Percentiles rank a stretch among this genome's conserved stretches.
Evolutionary conservation across 2,113 vertebrate genomes (phyloP).

Genomic region (Myocastor coypus): DNA sequence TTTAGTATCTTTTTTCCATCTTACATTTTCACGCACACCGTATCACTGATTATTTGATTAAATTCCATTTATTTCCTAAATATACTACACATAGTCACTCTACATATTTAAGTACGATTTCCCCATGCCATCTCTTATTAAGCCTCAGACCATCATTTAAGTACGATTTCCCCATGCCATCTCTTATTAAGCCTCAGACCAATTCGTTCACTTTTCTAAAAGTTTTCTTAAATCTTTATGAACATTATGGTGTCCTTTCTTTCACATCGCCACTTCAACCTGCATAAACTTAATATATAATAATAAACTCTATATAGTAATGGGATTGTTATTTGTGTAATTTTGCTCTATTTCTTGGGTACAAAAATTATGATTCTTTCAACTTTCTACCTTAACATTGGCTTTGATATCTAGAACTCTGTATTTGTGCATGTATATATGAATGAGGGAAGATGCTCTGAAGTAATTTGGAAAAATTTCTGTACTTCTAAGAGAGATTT

Average conservation of each 20-base stretch:
- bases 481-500: neutral
- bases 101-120: neutral
- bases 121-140: neutral
- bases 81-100: neutral
- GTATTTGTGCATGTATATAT: neutral
- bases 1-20: neutral
- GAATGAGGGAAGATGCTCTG: neutral
- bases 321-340: neutral
- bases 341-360: neutral
- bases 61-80: neutral
- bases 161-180: neutral
- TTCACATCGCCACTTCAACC: no score
- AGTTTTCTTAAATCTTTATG: neutral
- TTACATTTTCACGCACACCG: neutral
- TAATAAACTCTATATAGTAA: neutral
- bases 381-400: neutral
- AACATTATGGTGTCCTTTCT: neutral
- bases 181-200: neutral
- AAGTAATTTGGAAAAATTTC: neutral
- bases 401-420: neutral
- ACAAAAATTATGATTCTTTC: neutral
- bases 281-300: neutral
- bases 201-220: neutral
- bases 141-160: no score
- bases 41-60: neutral